These are phyloP conservation scores for Aphelinus certus DNA, from an alignment of 1,140 invertebrate species.

Conservation along the genomic window DNA sequence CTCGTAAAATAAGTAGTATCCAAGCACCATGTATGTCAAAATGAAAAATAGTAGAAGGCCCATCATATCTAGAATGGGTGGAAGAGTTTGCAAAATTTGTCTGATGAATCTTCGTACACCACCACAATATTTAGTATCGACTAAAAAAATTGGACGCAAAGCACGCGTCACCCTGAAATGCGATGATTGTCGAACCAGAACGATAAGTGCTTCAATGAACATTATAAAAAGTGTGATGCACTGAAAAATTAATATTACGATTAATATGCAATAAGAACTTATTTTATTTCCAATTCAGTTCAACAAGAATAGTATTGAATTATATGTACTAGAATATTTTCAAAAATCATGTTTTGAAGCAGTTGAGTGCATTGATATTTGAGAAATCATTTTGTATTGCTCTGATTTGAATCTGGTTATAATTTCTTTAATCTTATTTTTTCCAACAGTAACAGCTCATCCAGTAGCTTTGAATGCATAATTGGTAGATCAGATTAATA, in stretches of 20 bases:
- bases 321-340: background rate
- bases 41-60: constrained; percentile 87
- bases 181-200: constrained; percentile 82
- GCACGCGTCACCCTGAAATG: constrained; percentile 90
- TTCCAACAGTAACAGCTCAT: no score
- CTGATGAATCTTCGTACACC: constrained; percentile 77
- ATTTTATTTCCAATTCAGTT: constrained; percentile 3
- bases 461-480: no score
- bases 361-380: background rate
- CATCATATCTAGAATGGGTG: constrained; percentile 90
- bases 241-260: constrained; percentile 66
- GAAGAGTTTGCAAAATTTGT: constrained; percentile 84
- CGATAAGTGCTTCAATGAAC: constrained; percentile 84
- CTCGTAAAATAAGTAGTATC: constrained; percentile 84
- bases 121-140: constrained; percentile 87
- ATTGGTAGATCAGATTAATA: background rate
- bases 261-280: constrained; percentile 19
- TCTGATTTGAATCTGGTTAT: background rate
- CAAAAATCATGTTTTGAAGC: background rate
- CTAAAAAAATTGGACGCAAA: constrained; percentile 87
- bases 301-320: background rate
- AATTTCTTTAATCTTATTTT: background rate
- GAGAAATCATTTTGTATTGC: background rate
- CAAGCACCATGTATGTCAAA: constrained; percentile 82
- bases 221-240: constrained; percentile 82